phyloP scores from a whole-genome alignment of 2,888 invertebrate genomes.

The Smittia sp. region DNA sequence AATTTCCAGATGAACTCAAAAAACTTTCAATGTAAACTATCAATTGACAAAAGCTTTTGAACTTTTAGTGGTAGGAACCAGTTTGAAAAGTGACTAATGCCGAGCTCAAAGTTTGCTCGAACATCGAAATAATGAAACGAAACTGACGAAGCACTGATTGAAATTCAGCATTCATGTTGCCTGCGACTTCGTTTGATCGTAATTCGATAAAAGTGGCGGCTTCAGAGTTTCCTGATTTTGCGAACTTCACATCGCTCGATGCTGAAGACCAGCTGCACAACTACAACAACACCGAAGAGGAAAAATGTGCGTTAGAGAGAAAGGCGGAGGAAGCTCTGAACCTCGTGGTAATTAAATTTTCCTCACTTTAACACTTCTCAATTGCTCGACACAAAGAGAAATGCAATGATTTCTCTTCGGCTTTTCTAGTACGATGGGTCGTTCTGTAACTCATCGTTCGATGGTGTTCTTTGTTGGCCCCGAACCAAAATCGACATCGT shows the following conservation, averaged over 20 bases:
- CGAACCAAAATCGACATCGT: conserved; percentile 66
- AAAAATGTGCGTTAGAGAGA: conserved; percentile 34
- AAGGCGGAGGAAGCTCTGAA: conserved; percentile 14
- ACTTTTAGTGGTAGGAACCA: too few relatives aligned
- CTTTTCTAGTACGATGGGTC: conserved; percentile 42
- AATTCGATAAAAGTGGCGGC: conserved; percentile 31
- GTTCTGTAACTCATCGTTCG: conserved; percentile 68
- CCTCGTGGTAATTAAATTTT: neutral
- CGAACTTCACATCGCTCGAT: conserved; percentile 14
- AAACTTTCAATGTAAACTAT: too few relatives aligned
- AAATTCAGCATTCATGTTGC: neutral
- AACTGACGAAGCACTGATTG: too few relatives aligned
- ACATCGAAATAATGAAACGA: too few relatives aligned
- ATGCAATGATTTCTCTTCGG: neutral
- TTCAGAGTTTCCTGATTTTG: neutral
- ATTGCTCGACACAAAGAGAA: neutral
- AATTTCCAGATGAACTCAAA: too few relatives aligned
- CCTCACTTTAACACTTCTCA: too few relatives aligned
- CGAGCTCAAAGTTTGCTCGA: too few relatives aligned
- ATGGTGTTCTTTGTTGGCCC: conserved; percentile 81
- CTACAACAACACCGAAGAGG: conserved; percentile 31
- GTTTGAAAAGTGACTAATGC: too few relatives aligned
- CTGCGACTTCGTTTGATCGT: neutral
- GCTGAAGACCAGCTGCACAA: conserved; percentile 9
- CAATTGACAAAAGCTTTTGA: too few relatives aligned